Conservation (phyloP, 2,888 invertebrate genomes). For the Leucoma salicis region DNA sequence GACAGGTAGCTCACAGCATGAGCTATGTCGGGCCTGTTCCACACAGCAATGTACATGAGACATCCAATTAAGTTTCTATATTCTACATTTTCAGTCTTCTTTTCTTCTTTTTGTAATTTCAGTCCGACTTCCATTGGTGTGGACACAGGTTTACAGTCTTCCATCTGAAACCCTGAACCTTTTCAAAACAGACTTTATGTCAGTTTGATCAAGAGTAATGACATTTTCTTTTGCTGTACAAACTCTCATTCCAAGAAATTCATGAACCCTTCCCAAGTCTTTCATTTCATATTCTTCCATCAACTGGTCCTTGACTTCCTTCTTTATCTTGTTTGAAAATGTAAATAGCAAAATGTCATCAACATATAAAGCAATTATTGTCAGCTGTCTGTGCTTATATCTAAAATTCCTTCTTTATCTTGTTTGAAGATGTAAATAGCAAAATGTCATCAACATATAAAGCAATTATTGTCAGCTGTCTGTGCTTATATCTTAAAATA, state of each 20-base stretch:
- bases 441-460: no score
- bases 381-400: no score
- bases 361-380: no score
- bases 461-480: no score
- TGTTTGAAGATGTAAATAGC: no score
- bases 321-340: not conserved
- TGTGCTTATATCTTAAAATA: no score
- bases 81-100: no score
- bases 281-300: no score
- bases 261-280: no score
- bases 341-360: not conserved
- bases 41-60: conserved; percentile 1
- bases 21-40: conserved; percentile 1
- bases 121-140: not conserved
- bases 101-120: not conserved
- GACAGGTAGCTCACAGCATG: not conserved
- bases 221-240: not conserved
- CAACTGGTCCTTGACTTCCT: no score
- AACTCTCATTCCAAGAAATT: not conserved
- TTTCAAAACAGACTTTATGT: not conserved
- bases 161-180: not conserved
- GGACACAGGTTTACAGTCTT: not conserved
- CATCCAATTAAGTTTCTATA: not conserved
- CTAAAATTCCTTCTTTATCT: no score
- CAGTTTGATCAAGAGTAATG: not conserved